phyloP scores from a whole-genome alignment of 1,140 invertebrate genomes.

The Caenorhabditis tropicalis region DNA sequence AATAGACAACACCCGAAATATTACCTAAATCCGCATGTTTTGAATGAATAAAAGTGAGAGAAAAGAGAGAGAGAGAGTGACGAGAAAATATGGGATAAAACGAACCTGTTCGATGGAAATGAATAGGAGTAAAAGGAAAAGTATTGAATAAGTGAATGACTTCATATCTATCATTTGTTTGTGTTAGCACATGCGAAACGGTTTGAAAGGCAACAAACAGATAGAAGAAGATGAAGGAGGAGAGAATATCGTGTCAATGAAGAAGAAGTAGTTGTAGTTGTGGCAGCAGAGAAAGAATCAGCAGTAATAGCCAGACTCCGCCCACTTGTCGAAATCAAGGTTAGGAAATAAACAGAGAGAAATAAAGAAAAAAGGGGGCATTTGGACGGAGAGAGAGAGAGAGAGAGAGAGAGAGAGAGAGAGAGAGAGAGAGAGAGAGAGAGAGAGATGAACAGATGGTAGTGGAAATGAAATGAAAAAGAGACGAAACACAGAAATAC shows the following conservation, averaged over 20 bases:
- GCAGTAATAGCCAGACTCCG: slow-evolving; percentile 31
- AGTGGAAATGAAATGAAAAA: neutral
- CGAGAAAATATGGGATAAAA: neutral
- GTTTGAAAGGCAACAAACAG: neutral
- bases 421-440: neutral
- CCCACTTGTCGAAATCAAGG: slow-evolving; percentile 41
- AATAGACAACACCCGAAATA: neutral
- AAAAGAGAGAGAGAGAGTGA: neutral
- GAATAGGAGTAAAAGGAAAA: neutral
- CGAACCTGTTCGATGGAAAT: slow-evolving; percentile 22
- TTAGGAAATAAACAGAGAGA: slow-evolving; percentile 27
- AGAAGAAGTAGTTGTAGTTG: neutral
- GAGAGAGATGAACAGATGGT: neutral
- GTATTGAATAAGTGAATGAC: neutral
- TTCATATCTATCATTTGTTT: neutral
- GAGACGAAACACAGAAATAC: neutral
- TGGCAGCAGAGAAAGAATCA: slow-evolving; percentile 22
- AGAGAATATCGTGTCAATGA: no score
- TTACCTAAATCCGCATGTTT: slow-evolving; percentile 21
- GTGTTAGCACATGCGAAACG: slow-evolving; percentile 40
- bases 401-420: neutral
- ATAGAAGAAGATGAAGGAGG: neutral
- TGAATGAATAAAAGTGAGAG: slow-evolving; percentile 18
- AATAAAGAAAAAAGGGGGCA: no score
- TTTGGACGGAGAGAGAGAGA: neutral